These are phyloP conservation scores for Eretmochelys imbricata DNA, from an alignment of 2,113 vertebrate genomes.

Conservation along the genomic window DNA sequence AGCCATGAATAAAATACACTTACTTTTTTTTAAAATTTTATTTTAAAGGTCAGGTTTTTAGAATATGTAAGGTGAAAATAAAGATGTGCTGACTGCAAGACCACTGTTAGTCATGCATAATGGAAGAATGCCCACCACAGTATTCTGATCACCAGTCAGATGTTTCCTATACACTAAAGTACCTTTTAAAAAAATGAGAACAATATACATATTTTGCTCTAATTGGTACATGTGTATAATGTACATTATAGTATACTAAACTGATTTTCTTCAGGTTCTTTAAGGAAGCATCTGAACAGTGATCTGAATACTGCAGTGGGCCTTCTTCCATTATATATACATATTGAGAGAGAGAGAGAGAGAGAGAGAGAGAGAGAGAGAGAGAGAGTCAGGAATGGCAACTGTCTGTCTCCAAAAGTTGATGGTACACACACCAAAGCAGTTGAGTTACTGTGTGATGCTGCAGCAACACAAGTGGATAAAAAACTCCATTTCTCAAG, in stretches of 20 bases:
- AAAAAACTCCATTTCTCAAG: neutral
- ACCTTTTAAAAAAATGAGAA: neutral
- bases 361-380: no score
- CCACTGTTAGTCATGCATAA: conserved; percentile 37
- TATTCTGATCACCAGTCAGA: neutral
- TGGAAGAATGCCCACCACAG: neutral
- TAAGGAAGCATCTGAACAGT: neutral
- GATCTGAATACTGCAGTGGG: neutral
- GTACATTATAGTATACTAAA: neutral
- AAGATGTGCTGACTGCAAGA: conserved; percentile 30
- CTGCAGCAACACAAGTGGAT: neutral
- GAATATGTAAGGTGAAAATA: conserved; percentile 53
- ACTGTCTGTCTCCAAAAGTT: neutral
- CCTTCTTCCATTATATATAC: neutral
- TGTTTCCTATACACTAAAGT: neutral
- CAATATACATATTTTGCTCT: neutral
- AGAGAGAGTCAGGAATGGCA: neutral
- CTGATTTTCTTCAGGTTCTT: neutral
- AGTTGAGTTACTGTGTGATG: neutral
- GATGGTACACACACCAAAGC: neutral
- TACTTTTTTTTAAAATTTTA: neutral
- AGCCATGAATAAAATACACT: conserved; percentile 58
- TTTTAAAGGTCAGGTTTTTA: conserved; percentile 20
- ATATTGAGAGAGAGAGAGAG: no score
- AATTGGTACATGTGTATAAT: neutral